These are phyloP conservation scores for Oncorhynchus gorbuscha DNA, from an alignment of 2,113 vertebrate species.

Conservation along the genomic window DNA sequence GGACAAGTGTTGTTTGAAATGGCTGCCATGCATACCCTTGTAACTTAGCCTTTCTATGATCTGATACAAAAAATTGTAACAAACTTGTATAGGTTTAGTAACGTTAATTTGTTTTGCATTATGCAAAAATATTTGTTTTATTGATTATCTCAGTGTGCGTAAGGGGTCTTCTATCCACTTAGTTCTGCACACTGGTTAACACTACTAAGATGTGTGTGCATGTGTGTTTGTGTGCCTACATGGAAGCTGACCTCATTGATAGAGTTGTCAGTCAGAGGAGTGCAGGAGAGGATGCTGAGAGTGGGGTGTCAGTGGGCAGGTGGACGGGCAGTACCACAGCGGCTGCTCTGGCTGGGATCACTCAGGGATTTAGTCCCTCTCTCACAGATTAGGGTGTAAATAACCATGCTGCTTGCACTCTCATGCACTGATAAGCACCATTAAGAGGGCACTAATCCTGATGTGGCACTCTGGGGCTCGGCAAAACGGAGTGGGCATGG, in stretches of 20 bases:
- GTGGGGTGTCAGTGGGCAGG: background rate
- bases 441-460: constrained; percentile 34
- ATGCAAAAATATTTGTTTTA: background rate
- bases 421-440: constrained; percentile 33
- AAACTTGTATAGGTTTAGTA: background rate
- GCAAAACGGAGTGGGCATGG: background rate
- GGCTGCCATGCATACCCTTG: too few species aligned
- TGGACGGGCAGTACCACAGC: background rate
- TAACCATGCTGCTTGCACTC: constrained; percentile 31
- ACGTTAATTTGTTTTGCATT: too few species aligned
- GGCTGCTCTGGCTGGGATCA: background rate
- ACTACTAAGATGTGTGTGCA: background rate
- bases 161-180: background rate
- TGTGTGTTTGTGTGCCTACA: constrained; percentile 5
- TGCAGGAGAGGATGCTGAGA: constrained; percentile 15
- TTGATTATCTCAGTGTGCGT: background rate
- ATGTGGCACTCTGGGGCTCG: constrained; percentile 11
- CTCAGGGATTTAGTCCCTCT: constrained; percentile 27
- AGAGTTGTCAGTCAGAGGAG: background rate
- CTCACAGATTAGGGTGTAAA: constrained; percentile 26
- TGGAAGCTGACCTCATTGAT: constrained; percentile 2
- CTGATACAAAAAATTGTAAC: background rate
- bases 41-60: too few species aligned
- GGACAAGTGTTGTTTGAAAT: too few species aligned
- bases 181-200: background rate